Evolutionary conservation across 2,888 invertebrate genomes (phyloP), one percentile per base, ranked within the genome.

Genomic region (Epistrophe eligans): DNA sequence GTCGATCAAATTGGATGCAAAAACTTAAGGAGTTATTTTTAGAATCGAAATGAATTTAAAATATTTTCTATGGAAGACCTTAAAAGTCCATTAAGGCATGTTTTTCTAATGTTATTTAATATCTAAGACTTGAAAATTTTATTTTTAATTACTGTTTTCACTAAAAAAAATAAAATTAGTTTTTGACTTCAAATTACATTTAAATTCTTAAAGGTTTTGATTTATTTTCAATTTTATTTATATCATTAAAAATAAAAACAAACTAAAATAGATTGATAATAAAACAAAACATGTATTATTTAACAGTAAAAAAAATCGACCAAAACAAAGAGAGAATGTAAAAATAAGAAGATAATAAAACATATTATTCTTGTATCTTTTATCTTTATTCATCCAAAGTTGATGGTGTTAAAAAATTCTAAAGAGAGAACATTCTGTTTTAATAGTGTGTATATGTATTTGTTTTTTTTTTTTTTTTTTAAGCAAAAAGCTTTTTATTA

Each of bases 251-350:
- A 19, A 11, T 28, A 24, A 52, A 52, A 50, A 19, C 32, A 38
- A 19, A 52, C 17, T 28, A 43, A 64, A 64, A 64, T 45, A 64
- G 64, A 64, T 32, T 32, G 3, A 10, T 43, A 15, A 10, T 43
- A 15, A 17, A 32, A 67, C n/a, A 19, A 67, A 50, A 67, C 50
- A 35, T 67, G 48, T 66, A n/a, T 48, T 67, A 35, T 19, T 50
- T 50, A 35, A 66, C 15, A 40, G 43, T n/a, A 60, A 50, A 35
- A 17, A 17, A 13, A 50, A 50, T 43, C 32, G 9, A 67, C 1
- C 6, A 67, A 50, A 50, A 50, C 48, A 48, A 45, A 66, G 17
- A 66, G n/a, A 60, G 38, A 10, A 35, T 52, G 7, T 8, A 35
- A 35, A 35, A 52, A 52, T 7, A 13, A 52, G 24, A 55, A 55